Base-by-base conservation (phyloP, 23 tunicate genomes). In the Phallusia fumigata region DNA sequence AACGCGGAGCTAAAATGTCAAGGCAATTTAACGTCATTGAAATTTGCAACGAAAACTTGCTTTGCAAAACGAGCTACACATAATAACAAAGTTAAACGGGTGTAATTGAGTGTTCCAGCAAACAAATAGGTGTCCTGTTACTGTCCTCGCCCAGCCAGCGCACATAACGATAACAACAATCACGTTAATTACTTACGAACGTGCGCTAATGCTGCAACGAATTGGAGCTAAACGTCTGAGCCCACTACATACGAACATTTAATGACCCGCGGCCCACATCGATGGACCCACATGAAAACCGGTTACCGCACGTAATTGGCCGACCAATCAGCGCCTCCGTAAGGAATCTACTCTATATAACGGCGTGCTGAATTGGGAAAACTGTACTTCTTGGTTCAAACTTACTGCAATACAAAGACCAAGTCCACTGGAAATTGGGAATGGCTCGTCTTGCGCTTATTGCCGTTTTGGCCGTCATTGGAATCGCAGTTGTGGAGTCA, bases 361-460 rank as follows among this genome's bases (percentile, higher is more conserved):
- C 28, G 15, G 15, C 11, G 69, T 5, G 69, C 26, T 21, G 28
- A 16, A 58, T 24, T 24, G 16, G 13, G 16, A 58, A 40, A 40
- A 40, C 10, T 10, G 10, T 40, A 40, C 10, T 40, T 40, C 47
- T 40, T 40, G 47, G 10, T 40, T 40, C 47, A 40, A 10, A 3
- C 47, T 10, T 40, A 40, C 47, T 40, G 47, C 47, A 40, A 10
- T 40, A 3, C n/a, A n/a, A 40, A 40, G 10, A 8, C 28, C 69
- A 58, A 58, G 69, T 24, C 69, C 47, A 24, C 5, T 58, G 28
- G 69, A 24, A 58, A 6, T 58, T 58, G 69, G 28, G 8, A 11
- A 58, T 58, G 69, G 69, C 69, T 8, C 69, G 69, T 58, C 69
- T 58, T 58, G 11, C 16, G 26, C 69, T 58, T 58, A 58, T 58